Percentiles rank a stretch among this genome's conserved stretches.
Evolutionary conservation across 2,797 vertebrate species (phyloP).

Genomic region (Urocyon cinereoargenteus): DNA sequence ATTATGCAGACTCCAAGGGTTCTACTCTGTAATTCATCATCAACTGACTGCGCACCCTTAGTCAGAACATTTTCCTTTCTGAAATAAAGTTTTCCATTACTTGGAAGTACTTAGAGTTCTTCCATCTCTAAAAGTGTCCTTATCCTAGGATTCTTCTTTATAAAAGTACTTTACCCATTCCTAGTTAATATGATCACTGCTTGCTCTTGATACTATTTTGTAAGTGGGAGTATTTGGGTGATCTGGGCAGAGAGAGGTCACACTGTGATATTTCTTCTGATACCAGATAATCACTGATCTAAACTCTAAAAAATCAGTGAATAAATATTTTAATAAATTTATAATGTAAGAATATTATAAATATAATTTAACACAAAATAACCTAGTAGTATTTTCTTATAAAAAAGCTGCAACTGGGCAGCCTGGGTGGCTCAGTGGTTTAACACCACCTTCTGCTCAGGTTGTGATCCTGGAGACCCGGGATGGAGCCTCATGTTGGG

Average conservation of each 20-base stretch:
- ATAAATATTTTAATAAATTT: not conserved
- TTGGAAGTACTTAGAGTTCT: not conserved
- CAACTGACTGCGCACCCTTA: fast-evolving
- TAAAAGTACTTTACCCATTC: not conserved
- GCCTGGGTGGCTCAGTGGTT: too few species aligned
- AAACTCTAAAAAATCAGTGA: not conserved
- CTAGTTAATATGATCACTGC: not conserved
- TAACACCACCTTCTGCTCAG: too few species aligned
- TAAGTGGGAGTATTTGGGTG: not conserved
- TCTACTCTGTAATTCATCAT: not conserved
- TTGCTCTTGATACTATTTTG: not conserved
- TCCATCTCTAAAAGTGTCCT: not conserved
- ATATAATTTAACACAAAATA: conserved; percentile 9
- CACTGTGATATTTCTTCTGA: not conserved
- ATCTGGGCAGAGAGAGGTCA: not conserved
- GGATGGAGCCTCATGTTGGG: too few species aligned
- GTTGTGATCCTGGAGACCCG: too few species aligned
- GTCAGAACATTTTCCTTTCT: not conserved
- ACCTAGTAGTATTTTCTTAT: not conserved
- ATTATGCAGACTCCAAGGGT: fast-evolving
- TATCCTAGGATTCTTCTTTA: not conserved
- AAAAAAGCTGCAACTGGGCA: not conserved
- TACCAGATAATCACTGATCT: not conserved
- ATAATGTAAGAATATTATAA: not conserved
- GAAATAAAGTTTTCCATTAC: not conserved